Conservation (phyloP, 2,113 vertebrate species). For the Paratilapia polleni region DNA sequence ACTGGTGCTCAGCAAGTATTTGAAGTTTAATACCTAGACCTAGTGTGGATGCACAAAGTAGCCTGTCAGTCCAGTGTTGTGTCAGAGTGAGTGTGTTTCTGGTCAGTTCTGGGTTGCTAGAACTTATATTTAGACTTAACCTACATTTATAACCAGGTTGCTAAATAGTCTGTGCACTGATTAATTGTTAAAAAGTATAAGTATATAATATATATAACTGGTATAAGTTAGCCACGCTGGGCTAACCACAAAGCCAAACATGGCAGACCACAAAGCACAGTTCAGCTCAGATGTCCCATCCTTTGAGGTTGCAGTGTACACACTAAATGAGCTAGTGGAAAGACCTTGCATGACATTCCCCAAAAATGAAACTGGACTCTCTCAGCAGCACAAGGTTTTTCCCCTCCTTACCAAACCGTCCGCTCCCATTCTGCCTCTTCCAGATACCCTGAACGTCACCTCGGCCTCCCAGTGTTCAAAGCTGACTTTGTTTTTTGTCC, state of each 20-base stretch:
- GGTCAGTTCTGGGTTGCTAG: too few relatives aligned
- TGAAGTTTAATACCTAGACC: too few relatives aligned
- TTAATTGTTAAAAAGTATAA: too few relatives aligned
- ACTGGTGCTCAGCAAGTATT: background rate
- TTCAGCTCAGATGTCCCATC: background rate
- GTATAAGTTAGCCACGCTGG: background rate
- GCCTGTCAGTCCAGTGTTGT: too few relatives aligned
- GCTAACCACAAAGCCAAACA: background rate
- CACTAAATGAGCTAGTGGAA: background rate
- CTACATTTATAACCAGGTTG: too few relatives aligned
- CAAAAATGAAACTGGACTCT: background rate
- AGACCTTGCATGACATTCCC: background rate
- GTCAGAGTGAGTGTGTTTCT: too few relatives aligned
- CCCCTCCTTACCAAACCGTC: conserved; percentile 89
- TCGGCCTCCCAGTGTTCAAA: conserved; percentile 94
- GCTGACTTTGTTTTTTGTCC: conserved; percentile 88
- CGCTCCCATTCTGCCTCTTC: conserved; percentile 92
- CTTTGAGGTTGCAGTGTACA: background rate
- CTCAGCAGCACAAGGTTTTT: background rate
- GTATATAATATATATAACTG: too few relatives aligned
- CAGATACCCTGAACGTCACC: conserved; percentile 94
- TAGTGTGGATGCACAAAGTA: too few relatives aligned
- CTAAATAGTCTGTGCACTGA: too few relatives aligned
- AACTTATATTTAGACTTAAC: too few relatives aligned
- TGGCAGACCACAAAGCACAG: background rate